Evolutionary conservation across 23 tunicate genomes (phyloP).

Genomic region (Oikopleura dioica): DNA sequence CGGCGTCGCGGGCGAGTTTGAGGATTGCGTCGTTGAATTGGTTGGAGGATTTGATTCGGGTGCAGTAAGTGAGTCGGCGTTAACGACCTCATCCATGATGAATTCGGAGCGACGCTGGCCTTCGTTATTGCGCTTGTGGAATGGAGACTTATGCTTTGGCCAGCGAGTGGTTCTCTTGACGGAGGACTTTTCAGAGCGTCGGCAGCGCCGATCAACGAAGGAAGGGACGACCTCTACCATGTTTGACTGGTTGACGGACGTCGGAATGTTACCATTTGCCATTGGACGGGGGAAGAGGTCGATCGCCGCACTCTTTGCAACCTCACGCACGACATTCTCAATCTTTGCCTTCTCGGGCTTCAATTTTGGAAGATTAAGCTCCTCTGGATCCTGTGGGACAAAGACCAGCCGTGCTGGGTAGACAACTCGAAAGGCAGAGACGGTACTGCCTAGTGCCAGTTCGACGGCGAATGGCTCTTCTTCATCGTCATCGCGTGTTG

Average conservation of each 20-base stretch:
- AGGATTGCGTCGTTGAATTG: neutral
- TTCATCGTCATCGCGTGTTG: neutral
- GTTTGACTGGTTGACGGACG: neutral
- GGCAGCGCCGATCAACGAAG: neutral
- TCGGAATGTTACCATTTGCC: too few relatives aligned
- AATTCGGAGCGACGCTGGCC: neutral
- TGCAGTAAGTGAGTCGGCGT: neutral
- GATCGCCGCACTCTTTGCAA: neutral
- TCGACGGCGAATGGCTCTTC: slow-evolving; percentile 11
- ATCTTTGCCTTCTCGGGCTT: neutral
- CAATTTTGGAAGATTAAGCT: neutral
- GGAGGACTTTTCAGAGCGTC: too few relatives aligned
- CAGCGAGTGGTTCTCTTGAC: too few relatives aligned
- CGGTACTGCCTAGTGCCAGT: neutral
- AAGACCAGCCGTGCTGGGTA: slow-evolving; percentile 13
- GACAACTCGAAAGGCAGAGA: neutral
- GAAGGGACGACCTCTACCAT: neutral
- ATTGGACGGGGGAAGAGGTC: neutral
- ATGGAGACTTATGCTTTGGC: too few relatives aligned
- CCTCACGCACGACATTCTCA: slow-evolving; percentile 1
- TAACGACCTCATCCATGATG: neutral
- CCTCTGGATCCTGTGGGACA: neutral
- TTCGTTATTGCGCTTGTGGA: too few relatives aligned
- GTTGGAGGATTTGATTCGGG: neutral
- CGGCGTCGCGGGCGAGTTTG: neutral